A percentile compares a stretch with the other conserved stretches of the same genome.
These are phyloP conservation scores for Decapterus maruadsi DNA, from an alignment of 2,797 vertebrate genomes.

Conservation along the genomic window DNA sequence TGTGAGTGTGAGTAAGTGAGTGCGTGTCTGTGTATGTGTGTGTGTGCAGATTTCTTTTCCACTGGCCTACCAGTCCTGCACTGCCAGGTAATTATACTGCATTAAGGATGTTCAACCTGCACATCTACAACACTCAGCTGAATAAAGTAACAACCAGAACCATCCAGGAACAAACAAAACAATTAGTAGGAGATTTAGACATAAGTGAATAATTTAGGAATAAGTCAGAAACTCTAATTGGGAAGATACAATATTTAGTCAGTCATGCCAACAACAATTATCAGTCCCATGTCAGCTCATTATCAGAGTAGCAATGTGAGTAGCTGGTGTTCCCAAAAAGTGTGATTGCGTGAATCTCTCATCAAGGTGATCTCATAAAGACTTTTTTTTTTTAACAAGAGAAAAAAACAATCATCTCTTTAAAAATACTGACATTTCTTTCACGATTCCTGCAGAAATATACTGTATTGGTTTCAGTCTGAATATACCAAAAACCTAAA, in stretches of 20 bases:
- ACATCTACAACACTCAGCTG: slow-evolving; percentile 12
- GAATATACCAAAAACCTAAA: neutral
- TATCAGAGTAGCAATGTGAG: slow-evolving; percentile 17
- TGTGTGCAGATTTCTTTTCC: slow-evolving; percentile 23
- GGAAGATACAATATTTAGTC: slow-evolving; percentile 22
- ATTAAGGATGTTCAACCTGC: slow-evolving; percentile 30
- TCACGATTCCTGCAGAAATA: neutral
- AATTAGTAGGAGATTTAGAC: slow-evolving; percentile 18
- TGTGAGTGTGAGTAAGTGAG: slow-evolving; percentile 1
- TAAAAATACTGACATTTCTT: neutral
- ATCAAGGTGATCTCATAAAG: neutral
- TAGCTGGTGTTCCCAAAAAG: slow-evolving; percentile 4
- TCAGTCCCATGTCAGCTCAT: slow-evolving; percentile 41
- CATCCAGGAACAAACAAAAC: slow-evolving; percentile 17
- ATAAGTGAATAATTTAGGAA: slow-evolving; percentile 18
- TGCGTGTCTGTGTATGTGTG: slow-evolving; percentile 14
- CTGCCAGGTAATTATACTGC: slow-evolving; percentile 35
- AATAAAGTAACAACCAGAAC: slow-evolving; percentile 37
- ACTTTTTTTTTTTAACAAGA: neutral
- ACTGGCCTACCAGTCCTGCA: slow-evolving; percentile 35
- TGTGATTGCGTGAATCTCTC: slow-evolving; percentile 3
- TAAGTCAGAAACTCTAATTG: neutral
- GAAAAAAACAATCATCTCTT: neutral
- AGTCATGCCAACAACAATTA: slow-evolving; percentile 20
- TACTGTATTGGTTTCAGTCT: neutral